phyloP scores from a whole-genome alignment of 2,888 invertebrate species.

The Gonocerus acuteangulatus region DNA sequence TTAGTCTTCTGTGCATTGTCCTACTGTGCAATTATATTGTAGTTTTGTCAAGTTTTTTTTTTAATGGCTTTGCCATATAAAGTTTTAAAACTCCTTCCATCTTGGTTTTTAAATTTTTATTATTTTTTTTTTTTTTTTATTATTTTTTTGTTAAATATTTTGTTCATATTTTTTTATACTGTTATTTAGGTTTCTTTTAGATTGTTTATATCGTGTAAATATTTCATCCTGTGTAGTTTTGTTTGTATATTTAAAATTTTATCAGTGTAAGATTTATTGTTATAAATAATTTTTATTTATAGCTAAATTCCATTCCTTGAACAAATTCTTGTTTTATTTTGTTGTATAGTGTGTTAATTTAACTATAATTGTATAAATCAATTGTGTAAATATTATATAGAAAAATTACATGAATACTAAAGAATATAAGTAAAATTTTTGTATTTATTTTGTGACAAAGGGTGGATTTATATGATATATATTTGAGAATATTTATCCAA shows the following conservation, averaged over 20 bases:
- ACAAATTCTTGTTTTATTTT: slow-evolving; percentile 17
- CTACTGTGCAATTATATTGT: too few species aligned
- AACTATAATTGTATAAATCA: slow-evolving; percentile 9
- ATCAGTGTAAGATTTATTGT: slow-evolving; percentile 12
- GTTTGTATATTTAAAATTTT: slow-evolving; percentile 24
- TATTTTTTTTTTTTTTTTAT: too few species aligned
- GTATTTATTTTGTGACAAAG: slow-evolving; percentile 25
- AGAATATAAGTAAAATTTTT: slow-evolving; percentile 13
- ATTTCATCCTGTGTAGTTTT: slow-evolving; percentile 12
- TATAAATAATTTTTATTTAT: slow-evolving; percentile 10
- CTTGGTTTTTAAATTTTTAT: too few species aligned
- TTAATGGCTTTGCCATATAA: too few species aligned
- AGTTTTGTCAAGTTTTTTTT: too few species aligned
- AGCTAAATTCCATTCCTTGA: slow-evolving; percentile 21
- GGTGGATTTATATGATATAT: slow-evolving; percentile 18
- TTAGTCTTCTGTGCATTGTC: too few species aligned
- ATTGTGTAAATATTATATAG: slow-evolving; percentile 9
- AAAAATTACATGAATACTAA: slow-evolving; percentile 10
- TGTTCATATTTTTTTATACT: slow-evolving; percentile 7
- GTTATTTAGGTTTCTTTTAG: slow-evolving; percentile 16
- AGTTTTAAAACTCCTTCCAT: too few species aligned
- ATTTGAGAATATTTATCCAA: slow-evolving; percentile 6
- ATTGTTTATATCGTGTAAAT: slow-evolving; percentile 19
- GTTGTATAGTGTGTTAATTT: slow-evolving; percentile 22
- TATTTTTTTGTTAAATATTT: slow-evolving; percentile 13